phyloP scores from a whole-genome alignment of 2,113 vertebrate species.

The Tragelaphus scriptus region DNA sequence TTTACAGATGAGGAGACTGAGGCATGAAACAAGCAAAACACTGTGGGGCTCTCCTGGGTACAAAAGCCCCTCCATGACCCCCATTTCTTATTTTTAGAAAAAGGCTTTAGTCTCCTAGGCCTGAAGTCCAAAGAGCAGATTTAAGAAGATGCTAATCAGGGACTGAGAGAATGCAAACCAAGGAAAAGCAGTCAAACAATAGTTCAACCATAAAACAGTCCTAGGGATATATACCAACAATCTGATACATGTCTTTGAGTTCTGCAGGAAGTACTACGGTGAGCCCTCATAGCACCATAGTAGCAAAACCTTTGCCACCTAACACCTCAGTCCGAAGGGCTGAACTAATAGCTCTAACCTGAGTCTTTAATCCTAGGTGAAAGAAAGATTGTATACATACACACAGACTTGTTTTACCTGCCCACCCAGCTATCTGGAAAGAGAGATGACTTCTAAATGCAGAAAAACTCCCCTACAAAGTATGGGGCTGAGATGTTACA shows the following conservation, averaged over 20 bases:
- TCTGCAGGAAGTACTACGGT: neutral
- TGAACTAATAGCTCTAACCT: neutral
- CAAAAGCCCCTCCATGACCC: neutral
- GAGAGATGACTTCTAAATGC: neutral
- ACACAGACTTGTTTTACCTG: neutral
- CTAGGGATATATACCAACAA: neutral
- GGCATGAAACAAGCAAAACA: neutral
- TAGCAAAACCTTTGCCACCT: neutral
- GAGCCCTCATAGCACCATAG: neutral
- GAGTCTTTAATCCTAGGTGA: neutral
- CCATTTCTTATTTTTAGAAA: neutral
- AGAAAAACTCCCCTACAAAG: neutral
- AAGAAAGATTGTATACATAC: neutral
- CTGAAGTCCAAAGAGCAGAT: neutral
- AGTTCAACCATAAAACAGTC: neutral
- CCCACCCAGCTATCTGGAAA: neutral
- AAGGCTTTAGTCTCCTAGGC: neutral
- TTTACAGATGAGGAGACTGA: neutral
- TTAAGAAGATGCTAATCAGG: neutral
- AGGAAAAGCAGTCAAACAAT: neutral
- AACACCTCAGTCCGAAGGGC: neutral
- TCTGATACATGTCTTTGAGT: neutral
- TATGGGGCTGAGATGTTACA: neutral
- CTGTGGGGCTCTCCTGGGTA: neutral
- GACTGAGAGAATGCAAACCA: neutral